Evolutionary conservation across 2,113 vertebrate genomes (phyloP).

Genomic region (Mormyrus iriodes): DNA sequence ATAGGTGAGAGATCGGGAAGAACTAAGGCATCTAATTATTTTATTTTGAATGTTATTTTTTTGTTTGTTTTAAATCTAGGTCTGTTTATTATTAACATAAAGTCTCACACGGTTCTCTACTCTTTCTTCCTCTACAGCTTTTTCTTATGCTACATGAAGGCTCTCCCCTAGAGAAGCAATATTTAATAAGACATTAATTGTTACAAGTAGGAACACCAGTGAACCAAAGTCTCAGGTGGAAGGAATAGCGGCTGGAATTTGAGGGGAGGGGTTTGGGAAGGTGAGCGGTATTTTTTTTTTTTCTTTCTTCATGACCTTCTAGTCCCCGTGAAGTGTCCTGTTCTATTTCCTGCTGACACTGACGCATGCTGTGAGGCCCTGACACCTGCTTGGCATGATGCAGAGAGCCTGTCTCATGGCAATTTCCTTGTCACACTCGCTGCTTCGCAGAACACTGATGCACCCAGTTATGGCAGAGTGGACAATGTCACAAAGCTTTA

Average conservation of each 20-base stretch:
- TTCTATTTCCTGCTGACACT: slow-evolving; percentile 37
- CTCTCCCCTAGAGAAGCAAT: not conserved
- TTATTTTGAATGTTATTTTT: not conserved
- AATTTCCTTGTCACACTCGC: slow-evolving; percentile 11
- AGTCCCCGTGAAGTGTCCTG: slow-evolving; percentile 28
- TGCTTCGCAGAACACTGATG: slow-evolving; percentile 9
- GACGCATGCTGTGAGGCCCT: slow-evolving; percentile 26
- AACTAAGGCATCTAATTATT: not conserved
- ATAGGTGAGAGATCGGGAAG: not conserved
- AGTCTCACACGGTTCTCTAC: not conserved
- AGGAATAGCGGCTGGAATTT: not conserved
- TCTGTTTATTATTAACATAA: not conserved
- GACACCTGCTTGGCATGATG: slow-evolving; percentile 22
- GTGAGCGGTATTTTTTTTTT: slow-evolving; percentile 14
- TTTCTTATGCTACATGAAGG: not conserved
- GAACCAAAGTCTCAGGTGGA: not conserved
- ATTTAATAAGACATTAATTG: not conserved
- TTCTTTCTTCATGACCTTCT: slow-evolving; percentile 11
- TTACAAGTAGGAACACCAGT: not conserved
- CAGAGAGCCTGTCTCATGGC: slow-evolving; percentile 12
- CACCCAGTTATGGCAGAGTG: not conserved
- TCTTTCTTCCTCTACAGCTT: not conserved
- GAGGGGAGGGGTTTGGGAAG: not conserved
- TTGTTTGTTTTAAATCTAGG: not conserved
- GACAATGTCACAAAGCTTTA: slow-evolving; percentile 14